These are phyloP conservation scores for Axea sp. DNA, from an alignment of 2,888 invertebrate species.

Conservation along the genomic window DNA sequence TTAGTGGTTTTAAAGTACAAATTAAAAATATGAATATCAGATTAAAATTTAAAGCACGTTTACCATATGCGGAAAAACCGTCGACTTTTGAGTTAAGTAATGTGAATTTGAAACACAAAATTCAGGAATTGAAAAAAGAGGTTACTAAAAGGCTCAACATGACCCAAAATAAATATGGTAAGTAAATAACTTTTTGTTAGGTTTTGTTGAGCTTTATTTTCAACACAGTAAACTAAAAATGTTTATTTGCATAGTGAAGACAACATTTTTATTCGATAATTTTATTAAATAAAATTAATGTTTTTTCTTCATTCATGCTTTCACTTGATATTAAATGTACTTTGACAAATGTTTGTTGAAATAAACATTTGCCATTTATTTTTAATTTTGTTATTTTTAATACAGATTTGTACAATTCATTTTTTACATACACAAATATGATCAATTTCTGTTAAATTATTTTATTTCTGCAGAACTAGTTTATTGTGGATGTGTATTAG, in stretches of 20 bases:
- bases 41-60: no score
- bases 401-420: not conserved
- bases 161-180: constrained; percentile 82
- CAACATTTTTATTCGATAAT: no score
- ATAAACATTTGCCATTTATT: no score
- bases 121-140: constrained; percentile 82
- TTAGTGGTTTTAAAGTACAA: no score
- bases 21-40: no score
- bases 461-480: constrained; percentile 82
- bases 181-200: no score
- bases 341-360: no score
- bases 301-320: no score
- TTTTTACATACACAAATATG: not conserved
- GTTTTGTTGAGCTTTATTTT: not conserved
- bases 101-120: constrained; percentile 83
- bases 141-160: constrained; percentile 82
- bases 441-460: not conserved
- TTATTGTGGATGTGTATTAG: constrained; percentile 86
- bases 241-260: no score
- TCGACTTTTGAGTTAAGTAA: constrained; percentile 82
- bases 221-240: not conserved
- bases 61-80: constrained; percentile 80
- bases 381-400: no score
- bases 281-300: no score
- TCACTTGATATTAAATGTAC: no score